Percentiles rank a stretch among this genome's conserved stretches.
Evolutionary conservation across 1,140 invertebrate genomes (phyloP).

Genomic region (Drosophila tristis): DNA sequence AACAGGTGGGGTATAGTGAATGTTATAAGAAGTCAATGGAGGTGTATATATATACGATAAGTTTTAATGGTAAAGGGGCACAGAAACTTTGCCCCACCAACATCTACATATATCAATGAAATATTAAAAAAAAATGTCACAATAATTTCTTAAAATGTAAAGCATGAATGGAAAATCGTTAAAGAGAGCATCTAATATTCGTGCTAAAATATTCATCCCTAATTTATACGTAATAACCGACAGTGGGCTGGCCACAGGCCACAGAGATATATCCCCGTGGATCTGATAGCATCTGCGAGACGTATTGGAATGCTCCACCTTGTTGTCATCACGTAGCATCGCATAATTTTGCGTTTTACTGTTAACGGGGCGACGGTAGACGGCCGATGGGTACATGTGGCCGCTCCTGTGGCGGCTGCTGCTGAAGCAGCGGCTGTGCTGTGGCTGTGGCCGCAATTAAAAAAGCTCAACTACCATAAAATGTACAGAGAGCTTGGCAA

Average conservation of each 20-base stretch:
- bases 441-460: slow-evolving; percentile 67
- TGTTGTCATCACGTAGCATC: slow-evolving; percentile 77
- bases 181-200: slow-evolving; percentile 38
- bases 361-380: slow-evolving; percentile 49
- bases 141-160: background rate
- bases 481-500: slow-evolving; percentile 32
- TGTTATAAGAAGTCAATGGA: too few species aligned
- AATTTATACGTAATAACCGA: slow-evolving; percentile 72
- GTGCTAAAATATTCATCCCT: background rate
- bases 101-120: background rate
- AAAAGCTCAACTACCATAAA: slow-evolving; percentile 70
- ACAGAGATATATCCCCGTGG: slow-evolving; percentile 16
- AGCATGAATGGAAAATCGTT: background rate
- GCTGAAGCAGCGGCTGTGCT: too few species aligned
- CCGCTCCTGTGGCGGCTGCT: slow-evolving; percentile 71
- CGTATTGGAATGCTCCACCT: slow-evolving; percentile 73
- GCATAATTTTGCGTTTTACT: slow-evolving; percentile 80
- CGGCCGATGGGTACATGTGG: slow-evolving; percentile 7
- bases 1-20: background rate
- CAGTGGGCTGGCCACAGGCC: slow-evolving; percentile 49
- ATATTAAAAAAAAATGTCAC: background rate
- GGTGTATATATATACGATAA: background rate
- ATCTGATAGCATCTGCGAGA: slow-evolving; percentile 61
- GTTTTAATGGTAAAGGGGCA: background rate
- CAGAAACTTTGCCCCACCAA: too few species aligned